phyloP scores from a whole-genome alignment of 2,113 vertebrate species.

The Pionites leucogaster region DNA sequence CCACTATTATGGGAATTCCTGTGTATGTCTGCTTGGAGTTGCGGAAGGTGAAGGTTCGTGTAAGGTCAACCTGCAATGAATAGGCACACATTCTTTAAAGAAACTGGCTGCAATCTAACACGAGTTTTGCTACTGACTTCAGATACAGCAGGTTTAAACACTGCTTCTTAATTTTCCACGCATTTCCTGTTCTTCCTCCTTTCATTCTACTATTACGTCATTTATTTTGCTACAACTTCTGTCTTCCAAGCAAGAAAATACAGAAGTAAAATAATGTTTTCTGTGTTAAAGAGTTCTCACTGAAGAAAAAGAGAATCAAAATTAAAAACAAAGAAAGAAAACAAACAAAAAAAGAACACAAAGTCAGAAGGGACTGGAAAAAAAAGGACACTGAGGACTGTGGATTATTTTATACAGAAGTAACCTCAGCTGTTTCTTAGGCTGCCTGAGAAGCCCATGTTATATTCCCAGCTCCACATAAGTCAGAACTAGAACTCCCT shows the following conservation, averaged over 20 bases:
- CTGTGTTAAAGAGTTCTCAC: neutral
- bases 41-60: constrained; percentile 92
- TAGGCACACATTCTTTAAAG: neutral
- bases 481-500: neutral
- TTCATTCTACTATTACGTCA: neutral
- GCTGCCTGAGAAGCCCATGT: neutral
- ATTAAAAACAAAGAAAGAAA: neutral
- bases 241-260: neutral
- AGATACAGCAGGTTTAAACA: neutral
- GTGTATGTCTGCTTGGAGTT: constrained; percentile 97
- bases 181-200: neutral
- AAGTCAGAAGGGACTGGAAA: neutral
- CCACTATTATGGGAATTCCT: constrained; percentile 94
- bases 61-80: constrained; percentile 87
- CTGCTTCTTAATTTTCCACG: neutral
- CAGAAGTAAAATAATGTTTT: neutral
- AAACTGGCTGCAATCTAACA: neutral
- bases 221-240: neutral
- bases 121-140: neutral
- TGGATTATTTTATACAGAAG: neutral
- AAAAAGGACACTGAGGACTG: neutral
- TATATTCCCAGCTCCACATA: neutral
- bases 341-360: neutral
- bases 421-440: neutral
- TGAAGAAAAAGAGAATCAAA: neutral